Evolutionary conservation across 2,797 vertebrate genomes (phyloP).

Genomic region (Dipus sagitta): DNA sequence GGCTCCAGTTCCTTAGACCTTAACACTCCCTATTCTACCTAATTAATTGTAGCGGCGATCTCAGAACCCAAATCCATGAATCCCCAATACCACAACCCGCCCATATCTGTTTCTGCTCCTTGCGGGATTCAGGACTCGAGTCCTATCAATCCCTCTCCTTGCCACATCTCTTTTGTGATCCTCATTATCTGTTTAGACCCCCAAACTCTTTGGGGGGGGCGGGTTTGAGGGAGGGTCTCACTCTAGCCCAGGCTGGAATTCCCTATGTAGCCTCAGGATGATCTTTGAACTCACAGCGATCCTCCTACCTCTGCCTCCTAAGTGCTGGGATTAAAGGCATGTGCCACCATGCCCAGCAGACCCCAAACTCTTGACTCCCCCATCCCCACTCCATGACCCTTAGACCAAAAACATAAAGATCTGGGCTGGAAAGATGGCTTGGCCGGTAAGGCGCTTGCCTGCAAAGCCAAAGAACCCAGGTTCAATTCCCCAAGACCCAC

Average conservation of each 20-base stretch:
- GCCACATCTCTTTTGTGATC: neutral
- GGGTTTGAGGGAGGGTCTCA: too few species aligned
- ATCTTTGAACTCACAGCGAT: too few species aligned
- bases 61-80: constrained; percentile 30
- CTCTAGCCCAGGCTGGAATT: too few species aligned
- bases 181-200: constrained; percentile 27
- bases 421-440: neutral
- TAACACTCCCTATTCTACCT: neutral
- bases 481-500: too few species aligned
- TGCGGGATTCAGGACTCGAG: neutral
- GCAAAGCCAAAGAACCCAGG: too few species aligned
- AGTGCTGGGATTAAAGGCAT: too few species aligned
- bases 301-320: too few species aligned
- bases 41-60: neutral
- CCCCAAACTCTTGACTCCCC: neutral
- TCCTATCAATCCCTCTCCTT: neutral
- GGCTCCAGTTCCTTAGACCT: neutral
- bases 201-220: neutral
- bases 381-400: neutral
- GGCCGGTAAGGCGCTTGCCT: too few species aligned
- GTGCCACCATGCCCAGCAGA: neutral
- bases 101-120: constrained; percentile 36
- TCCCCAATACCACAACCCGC: constrained; percentile 10
- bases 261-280: too few species aligned
- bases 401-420: constrained; percentile 33